Evolutionary conservation across 2,888 invertebrate species (phyloP).

Genomic region (Sepioteuthis lessoniana): DNA sequence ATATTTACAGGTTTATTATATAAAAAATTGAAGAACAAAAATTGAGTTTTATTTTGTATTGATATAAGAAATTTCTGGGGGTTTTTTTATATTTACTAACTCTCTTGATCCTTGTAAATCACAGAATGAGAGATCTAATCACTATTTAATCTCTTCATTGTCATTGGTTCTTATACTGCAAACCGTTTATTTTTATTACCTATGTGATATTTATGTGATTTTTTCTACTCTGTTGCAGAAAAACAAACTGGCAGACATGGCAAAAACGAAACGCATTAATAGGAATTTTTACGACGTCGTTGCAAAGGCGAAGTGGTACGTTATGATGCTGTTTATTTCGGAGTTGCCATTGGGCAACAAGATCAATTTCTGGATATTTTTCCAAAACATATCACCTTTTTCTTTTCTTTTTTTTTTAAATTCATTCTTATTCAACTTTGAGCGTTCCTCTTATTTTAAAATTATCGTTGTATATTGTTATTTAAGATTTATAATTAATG

Average conservation of each 20-base stretch:
- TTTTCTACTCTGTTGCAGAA: constrained; percentile 57
- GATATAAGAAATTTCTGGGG: too few species aligned
- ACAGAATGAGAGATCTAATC: too few species aligned
- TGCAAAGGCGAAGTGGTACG: constrained; percentile 69
- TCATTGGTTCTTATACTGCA: too few species aligned
- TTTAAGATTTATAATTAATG: too few species aligned
- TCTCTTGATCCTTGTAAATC: background rate
- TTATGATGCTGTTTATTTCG: constrained; percentile 46
- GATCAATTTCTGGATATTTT: background rate
- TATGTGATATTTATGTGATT: background rate
- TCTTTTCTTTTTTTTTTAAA: background rate
- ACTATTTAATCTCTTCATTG: too few species aligned
- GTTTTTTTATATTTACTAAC: background rate
- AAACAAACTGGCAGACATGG: constrained; percentile 68
- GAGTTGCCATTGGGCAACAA: background rate
- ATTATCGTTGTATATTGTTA: too few species aligned
- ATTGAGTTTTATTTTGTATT: too few species aligned
- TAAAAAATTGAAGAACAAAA: too few species aligned
- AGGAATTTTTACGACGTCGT: constrained; percentile 70
- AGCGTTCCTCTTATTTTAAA: too few species aligned
- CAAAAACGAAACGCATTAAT: constrained; percentile 67
- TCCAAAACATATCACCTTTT: constrained; percentile 38
- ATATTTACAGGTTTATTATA: too few species aligned
- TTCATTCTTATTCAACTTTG: too few species aligned
- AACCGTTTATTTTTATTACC: background rate